A percentile compares a stretch with the other conserved stretches of the same genome.
phyloP scores from a whole-genome alignment of 2,888 invertebrate species.

The Rhagium mordax region DNA sequence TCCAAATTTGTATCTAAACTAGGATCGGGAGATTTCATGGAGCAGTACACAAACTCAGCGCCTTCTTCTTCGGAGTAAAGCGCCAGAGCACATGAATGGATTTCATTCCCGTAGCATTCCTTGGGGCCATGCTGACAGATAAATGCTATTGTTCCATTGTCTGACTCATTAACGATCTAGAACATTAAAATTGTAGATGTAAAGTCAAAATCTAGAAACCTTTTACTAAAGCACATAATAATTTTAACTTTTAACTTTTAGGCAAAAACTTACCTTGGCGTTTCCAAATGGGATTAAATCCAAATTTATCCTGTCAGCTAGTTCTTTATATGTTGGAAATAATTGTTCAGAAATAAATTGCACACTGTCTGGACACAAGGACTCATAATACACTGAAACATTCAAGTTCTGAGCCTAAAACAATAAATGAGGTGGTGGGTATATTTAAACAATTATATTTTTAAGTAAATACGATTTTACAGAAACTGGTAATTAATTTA shows the following conservation, averaged over 20 bases:
- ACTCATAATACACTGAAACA: slow-evolving; percentile 73
- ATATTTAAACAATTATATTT: too few relatives aligned
- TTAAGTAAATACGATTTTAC: too few relatives aligned
- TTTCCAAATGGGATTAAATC: slow-evolving; percentile 50
- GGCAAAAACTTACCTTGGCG: slow-evolving; percentile 2
- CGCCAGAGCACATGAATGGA: slow-evolving; percentile 70
- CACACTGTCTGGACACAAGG: slow-evolving; percentile 73
- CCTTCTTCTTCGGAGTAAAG: slow-evolving; percentile 41
- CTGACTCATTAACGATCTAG: slow-evolving; percentile 27
- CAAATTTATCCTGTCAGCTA: slow-evolving; percentile 48
- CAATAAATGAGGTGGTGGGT: too few relatives aligned
- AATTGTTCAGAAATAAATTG: slow-evolving; percentile 70
- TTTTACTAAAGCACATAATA: too few relatives aligned
- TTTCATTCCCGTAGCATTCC: slow-evolving; percentile 72
- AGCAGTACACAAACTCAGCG: slow-evolving; percentile 67
- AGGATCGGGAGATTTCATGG: slow-evolving; percentile 63
- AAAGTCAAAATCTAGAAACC: background rate
- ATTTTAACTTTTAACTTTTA: too few relatives aligned
- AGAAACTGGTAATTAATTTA: too few relatives aligned
- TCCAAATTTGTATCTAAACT: slow-evolving; percentile 45
- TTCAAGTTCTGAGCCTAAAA: slow-evolving; percentile 52
- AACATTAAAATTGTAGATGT: too few relatives aligned
- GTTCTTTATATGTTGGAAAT: slow-evolving; percentile 65
- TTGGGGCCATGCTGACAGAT: slow-evolving; percentile 71
- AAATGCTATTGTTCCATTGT: slow-evolving; percentile 21